These are phyloP conservation scores for Cecidostiba fungosa DNA, from an alignment of 2,888 invertebrate species.

Conservation along the genomic window DNA sequence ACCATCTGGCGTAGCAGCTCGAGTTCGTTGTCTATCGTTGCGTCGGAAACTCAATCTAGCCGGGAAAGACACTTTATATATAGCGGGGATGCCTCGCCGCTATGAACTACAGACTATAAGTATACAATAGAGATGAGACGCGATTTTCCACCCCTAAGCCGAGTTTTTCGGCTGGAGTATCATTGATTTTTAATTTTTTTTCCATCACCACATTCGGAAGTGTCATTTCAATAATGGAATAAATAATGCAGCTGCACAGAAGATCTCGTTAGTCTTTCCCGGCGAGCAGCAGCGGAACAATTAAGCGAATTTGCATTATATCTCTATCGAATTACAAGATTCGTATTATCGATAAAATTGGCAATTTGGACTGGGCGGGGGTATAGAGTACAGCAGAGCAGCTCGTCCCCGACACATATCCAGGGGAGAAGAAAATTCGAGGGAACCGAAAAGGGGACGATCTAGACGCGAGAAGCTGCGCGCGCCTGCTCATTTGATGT, in stretches of 20 bases:
- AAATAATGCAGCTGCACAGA: neutral
- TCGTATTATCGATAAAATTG: slow-evolving; percentile 80
- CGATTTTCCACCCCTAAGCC: slow-evolving; percentile 26
- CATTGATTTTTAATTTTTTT: slow-evolving; percentile 27
- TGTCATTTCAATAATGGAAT: neutral
- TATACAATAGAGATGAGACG: slow-evolving; percentile 20
- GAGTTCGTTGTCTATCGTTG: slow-evolving; percentile 19
- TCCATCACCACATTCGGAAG: neutral
- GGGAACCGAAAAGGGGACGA: slow-evolving; percentile 65
- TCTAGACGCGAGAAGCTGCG: slow-evolving; percentile 58
- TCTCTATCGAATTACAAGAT: slow-evolving; percentile 80
- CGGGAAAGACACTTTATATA: slow-evolving; percentile 41
- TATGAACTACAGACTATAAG: neutral
- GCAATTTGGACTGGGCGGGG: slow-evolving; percentile 75
- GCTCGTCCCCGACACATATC: slow-evolving; percentile 47
- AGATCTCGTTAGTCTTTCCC: slow-evolving; percentile 37
- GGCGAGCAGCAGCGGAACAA: slow-evolving; percentile 73
- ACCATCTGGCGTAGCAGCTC: slow-evolving; percentile 63
- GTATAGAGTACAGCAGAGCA: slow-evolving; percentile 53
- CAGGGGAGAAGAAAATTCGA: slow-evolving; percentile 49
- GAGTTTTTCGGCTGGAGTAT: neutral
- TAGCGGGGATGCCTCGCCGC: neutral
- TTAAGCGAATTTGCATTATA: slow-evolving; percentile 80
- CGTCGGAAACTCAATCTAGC: slow-evolving; percentile 57
- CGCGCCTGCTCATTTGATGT: slow-evolving; percentile 71